These are phyloP conservation scores for Coracias cyanogaster DNA, from an alignment of 2,797 vertebrate species.

Conservation along the genomic window DNA sequence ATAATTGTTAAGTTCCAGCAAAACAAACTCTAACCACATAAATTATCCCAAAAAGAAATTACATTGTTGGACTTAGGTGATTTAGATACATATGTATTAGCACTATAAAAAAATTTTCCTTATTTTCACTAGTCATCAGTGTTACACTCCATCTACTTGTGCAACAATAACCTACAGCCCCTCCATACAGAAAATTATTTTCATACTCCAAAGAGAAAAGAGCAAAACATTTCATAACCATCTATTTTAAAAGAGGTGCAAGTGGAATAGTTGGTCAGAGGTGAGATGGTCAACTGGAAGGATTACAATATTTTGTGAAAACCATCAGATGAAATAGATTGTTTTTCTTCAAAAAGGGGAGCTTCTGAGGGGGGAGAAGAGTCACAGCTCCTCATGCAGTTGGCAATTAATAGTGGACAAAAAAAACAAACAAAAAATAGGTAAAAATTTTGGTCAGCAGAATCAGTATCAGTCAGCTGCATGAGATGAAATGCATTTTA, in stretches of 20 bases:
- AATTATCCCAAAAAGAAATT: neutral
- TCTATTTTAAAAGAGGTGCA: neutral
- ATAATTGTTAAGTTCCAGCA: neutral
- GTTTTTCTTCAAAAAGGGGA: neutral
- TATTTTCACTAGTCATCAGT: neutral
- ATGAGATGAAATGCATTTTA: neutral
- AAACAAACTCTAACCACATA: neutral
- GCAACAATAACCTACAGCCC: neutral
- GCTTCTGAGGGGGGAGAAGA: neutral
- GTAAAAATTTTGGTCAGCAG: neutral
- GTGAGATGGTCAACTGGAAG: neutral
- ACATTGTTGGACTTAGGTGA: fast-evolving
- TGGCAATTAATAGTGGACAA: neutral
- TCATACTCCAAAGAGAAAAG: neutral
- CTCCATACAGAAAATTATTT: neutral
- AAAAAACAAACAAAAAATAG: neutral
- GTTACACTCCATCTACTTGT: neutral
- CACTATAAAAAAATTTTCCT: neutral
- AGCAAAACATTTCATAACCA: neutral
- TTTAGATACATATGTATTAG: fast-evolving
- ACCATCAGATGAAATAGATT: neutral
- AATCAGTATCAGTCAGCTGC: neutral
- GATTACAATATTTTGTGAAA: neutral
- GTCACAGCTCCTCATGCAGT: neutral
- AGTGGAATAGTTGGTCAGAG: neutral